phyloP scores from a whole-genome alignment of 2,797 vertebrate species.

The Acanthurus lineatus region DNA sequence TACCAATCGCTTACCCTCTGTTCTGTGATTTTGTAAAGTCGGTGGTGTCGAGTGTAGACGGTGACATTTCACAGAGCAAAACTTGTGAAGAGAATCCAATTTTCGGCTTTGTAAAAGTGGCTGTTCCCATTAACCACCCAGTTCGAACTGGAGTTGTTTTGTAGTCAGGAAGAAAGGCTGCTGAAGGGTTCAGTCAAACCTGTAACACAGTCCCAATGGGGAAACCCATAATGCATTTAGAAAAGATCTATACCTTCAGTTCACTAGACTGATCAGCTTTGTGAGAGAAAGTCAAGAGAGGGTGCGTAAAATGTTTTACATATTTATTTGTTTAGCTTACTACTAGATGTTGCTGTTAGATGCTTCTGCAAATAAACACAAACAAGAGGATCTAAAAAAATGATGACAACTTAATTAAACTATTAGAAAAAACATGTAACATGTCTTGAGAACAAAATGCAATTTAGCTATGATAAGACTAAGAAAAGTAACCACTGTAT shows the following conservation, averaged over 20 bases:
- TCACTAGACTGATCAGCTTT: slow-evolving; percentile 51
- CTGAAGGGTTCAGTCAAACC: slow-evolving; percentile 49
- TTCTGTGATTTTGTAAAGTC: slow-evolving; percentile 60
- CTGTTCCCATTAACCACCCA: slow-evolving; percentile 49
- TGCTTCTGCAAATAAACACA: slow-evolving; percentile 69
- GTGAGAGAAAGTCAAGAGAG: slow-evolving; percentile 61
- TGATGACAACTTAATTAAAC: slow-evolving; percentile 44
- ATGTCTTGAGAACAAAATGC: slow-evolving; percentile 59
- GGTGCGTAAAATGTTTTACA: slow-evolving; percentile 72
- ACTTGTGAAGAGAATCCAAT: slow-evolving; percentile 39
- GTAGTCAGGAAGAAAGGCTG: slow-evolving; percentile 49
- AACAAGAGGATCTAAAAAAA: slow-evolving; percentile 54
- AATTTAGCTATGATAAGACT: slow-evolving; percentile 71
- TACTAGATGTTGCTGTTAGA: slow-evolving; percentile 52
- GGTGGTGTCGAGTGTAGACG: slow-evolving; percentile 36
- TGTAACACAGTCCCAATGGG: slow-evolving; percentile 61
- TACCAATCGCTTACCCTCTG: slow-evolving; percentile 54
- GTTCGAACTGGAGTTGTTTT: slow-evolving; percentile 51
- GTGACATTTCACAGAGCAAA: slow-evolving; percentile 48
- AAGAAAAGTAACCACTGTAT: slow-evolving; percentile 70
- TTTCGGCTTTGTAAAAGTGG: slow-evolving; percentile 50
- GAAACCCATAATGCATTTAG: slow-evolving; percentile 68
- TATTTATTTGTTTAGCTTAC: slow-evolving; percentile 61
- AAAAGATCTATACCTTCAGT: slow-evolving; percentile 53
- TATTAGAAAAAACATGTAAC: slow-evolving; percentile 51